These are phyloP conservation scores for Heliconius ethilla DNA, from an alignment of 2,888 invertebrate species.

Conservation along the genomic window DNA sequence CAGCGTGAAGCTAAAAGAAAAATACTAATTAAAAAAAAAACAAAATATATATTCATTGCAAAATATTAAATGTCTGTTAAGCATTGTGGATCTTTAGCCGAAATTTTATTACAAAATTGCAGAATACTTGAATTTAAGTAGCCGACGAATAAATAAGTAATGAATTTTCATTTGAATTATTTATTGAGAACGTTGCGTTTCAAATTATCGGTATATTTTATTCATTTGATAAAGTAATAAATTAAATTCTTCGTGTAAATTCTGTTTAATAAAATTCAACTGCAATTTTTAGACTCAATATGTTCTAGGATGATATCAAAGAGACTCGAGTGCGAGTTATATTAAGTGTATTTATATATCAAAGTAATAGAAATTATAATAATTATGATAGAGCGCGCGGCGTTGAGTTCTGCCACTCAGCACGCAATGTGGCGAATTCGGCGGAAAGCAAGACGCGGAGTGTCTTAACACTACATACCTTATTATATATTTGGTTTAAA, in stretches of 20 bases:
- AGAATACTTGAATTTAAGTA: background rate
- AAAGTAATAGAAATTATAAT: too few species aligned
- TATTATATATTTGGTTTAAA: too few species aligned
- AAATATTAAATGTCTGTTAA: background rate
- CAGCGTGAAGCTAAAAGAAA: background rate
- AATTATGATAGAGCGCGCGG: too few species aligned
- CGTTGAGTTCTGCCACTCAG: too few species aligned
- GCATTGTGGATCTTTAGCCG: background rate
- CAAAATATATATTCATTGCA: background rate
- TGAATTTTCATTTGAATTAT: constrained; percentile 3
- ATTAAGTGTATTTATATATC: background rate
- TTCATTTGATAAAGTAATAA: constrained; percentile 1
- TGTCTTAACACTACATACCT: too few species aligned
- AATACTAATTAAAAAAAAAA: background rate
- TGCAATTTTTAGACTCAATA: background rate
- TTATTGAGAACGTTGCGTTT: constrained; percentile 1
- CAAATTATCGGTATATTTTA: background rate
- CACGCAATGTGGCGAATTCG: too few species aligned
- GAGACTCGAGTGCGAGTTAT: background rate
- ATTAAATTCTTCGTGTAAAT: constrained; percentile 2
- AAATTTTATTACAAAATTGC: background rate
- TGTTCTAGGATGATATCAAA: background rate
- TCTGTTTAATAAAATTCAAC: background rate
- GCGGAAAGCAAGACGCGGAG: too few species aligned
- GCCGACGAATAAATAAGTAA: background rate